A percentile compares a stretch with the other conserved stretches of the same genome.
phyloP scores from a whole-genome alignment of 2,888 invertebrate genomes.

The Hanleya hanleyi region DNA sequence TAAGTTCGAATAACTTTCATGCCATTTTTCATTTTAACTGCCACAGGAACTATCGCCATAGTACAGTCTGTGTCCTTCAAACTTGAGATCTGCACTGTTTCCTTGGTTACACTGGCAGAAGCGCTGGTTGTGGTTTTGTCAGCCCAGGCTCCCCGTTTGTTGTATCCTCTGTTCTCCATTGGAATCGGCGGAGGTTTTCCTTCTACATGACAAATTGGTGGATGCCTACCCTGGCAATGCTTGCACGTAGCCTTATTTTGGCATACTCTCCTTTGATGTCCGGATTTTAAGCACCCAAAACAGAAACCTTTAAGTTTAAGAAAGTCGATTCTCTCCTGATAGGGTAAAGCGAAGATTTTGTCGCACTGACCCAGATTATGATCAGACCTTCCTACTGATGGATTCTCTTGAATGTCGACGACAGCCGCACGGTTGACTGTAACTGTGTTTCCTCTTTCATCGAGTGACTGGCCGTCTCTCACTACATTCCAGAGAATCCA shows the following conservation, averaged over 20 bases:
- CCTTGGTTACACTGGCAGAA: background rate
- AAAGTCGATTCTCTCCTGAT: slow-evolving; percentile 12
- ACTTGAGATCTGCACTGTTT: background rate
- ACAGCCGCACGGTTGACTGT: slow-evolving; percentile 3
- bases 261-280: background rate
- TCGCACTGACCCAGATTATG: background rate
- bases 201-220: slow-evolving; percentile 11
- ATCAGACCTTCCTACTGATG: no score
- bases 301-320: slow-evolving; percentile 8
- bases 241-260: background rate
- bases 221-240: slow-evolving; percentile 7
- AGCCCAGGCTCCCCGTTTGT: background rate
- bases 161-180: background rate
- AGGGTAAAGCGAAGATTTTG: background rate
- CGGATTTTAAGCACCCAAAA: slow-evolving; percentile 3
- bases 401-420: background rate
- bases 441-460: background rate
- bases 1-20: background rate
- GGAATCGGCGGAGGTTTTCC: background rate
- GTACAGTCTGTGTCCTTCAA: background rate
- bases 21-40: slow-evolving; percentile 6
- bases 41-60: background rate
- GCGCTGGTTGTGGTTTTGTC: background rate
- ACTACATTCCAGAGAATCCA: slow-evolving; percentile 27
- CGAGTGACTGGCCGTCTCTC: background rate